phyloP scores from a whole-genome alignment of 2,888 invertebrate genomes.

The Anarsia innoxiella region DNA sequence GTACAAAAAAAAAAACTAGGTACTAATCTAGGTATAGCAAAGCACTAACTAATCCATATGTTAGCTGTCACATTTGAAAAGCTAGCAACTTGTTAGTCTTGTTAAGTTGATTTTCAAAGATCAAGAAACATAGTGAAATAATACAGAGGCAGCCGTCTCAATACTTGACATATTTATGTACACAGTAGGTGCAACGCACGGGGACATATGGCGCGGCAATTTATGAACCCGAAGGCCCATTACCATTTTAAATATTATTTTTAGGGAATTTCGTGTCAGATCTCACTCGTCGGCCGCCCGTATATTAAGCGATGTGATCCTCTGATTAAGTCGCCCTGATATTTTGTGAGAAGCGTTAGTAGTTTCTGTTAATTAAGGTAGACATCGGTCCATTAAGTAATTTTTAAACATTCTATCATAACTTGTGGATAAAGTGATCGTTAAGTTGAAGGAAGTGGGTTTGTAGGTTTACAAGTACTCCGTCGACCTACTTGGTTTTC shows the following conservation, averaged over 20 bases:
- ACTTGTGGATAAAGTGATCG: slow-evolving; percentile 5
- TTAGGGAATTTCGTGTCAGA: slow-evolving; percentile 76
- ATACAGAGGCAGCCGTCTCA: slow-evolving; percentile 56
- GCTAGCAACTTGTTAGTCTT: too few species aligned
- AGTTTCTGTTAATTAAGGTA: slow-evolving; percentile 67
- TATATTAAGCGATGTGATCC: slow-evolving; percentile 73
- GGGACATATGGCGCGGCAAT: slow-evolving; percentile 73
- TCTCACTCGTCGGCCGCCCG: slow-evolving; percentile 69
- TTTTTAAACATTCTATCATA: slow-evolving; percentile 12
- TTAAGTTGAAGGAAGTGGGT: slow-evolving; percentile 3
- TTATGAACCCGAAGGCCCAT: slow-evolving; percentile 71
- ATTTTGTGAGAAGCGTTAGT: slow-evolving; percentile 50
- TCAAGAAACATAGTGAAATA: slow-evolving; percentile 44
- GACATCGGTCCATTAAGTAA: slow-evolving; percentile 28
- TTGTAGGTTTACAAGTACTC: slow-evolving; percentile 9
- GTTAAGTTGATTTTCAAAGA: too few species aligned
- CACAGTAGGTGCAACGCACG: slow-evolving; percentile 68
- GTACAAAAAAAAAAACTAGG: too few species aligned
- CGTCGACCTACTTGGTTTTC: slow-evolving; percentile 5
- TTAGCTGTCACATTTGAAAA: too few species aligned
- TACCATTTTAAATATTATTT: slow-evolving; percentile 77
- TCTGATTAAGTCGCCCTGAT: slow-evolving; percentile 67
- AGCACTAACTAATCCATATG: too few species aligned
- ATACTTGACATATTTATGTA: slow-evolving; percentile 75
- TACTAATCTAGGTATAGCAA: too few species aligned